Evolutionary conservation across 2,888 invertebrate genomes (phyloP), one percentile per base, ranked within the genome.

Genomic region (Smittia sp.): DNA sequence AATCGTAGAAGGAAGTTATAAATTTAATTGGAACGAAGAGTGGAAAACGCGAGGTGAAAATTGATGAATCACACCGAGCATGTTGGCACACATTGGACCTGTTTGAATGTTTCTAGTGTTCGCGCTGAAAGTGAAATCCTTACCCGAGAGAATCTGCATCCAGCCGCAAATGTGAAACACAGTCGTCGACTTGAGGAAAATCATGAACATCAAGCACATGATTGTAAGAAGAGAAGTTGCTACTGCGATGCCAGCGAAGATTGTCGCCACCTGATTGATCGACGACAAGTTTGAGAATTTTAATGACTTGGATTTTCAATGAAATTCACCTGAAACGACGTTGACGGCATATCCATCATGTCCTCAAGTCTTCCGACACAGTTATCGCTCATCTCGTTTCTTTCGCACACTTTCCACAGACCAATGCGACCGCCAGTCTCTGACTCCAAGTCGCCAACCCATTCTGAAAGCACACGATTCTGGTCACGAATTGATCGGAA

Each of bases 81-180:
- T 58, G 20, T 58, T 58, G 58, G n/a, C 58, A 20, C 22, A 58
- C 58, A 58, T 75, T 46, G 58, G 58, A 62, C 72, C 67, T 52
- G 54, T 58, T 72, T 24, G 9, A 46, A 32, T 32, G 4, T 3
- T 32, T 6, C 32, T 32, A 32, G 9, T 32, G 32, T 9, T 63
- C 15, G 18, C 41, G 74, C 52, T 52, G 69, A 74, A 73, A 75
- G 70, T 70, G 74, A 52, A 73, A 74, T 38, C 22, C 87, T 89
- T 82, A 98, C 98, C 96, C 80, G 96, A 95, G 77, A 96, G 85
- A n/a, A 96, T 86, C 83, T 98, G 98, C 85, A 98, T 86, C 94
- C 95, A 96, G 65, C 94, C 97, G 80, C 96, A 96, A 75, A 96
- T 88, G 80, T 93, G 91, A 83, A 94, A 96, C 69, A 97, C 96